Base-by-base conservation (phyloP, 2,797 vertebrate species). In the Lepilemur ruficaudatus region DNA sequence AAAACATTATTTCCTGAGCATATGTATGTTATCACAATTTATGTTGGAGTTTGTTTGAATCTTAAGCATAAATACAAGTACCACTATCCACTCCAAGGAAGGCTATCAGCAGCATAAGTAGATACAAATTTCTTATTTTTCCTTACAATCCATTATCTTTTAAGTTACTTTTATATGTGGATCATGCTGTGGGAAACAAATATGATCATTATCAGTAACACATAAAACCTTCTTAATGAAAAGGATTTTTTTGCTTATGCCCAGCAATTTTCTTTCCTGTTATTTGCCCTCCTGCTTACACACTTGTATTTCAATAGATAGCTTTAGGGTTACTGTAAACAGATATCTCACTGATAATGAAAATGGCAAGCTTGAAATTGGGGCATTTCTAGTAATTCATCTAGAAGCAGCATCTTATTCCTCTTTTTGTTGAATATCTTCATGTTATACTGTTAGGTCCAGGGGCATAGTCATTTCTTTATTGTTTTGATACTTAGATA, bases 181-280 rank as follows among this genome's bases (percentile, higher is more conserved):
- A 41, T 35, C 81, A 92, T 73, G 15, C 22, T 93, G 14, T 75
- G 23, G 28, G 75, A 85, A 86, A 89, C 25, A 97, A 94, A 89
- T 76, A 48, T 9, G 10, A 86, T 94, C 14, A 70, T 89, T 87
- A 83, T 41, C 41, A 38, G 59, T 65, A 87, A 43, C 28, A 94
- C 17, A 94, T 57, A 83, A 96, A 86, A 12, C 20, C 23, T 80
- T 93, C 35, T 69, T 94, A 93, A 79, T 55, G 61, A 28, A 95
- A 93, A 12, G 17, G 0, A 32, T 78, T 32, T 65, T 14, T 63
- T 63, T 88, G 28, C 11, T 82, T 75, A 46, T 50, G 32, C n/a
- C 7, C 30, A 65, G 5, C 10, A 91, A 59, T 82, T 95, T 93
- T 90, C 41, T 89, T 84, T 84, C 14, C 32, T 46, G 20, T 91